These are phyloP conservation scores for Macrosteles quadrilineatus DNA, from an alignment of 1,140 invertebrate genomes.

Conservation along the genomic window DNA sequence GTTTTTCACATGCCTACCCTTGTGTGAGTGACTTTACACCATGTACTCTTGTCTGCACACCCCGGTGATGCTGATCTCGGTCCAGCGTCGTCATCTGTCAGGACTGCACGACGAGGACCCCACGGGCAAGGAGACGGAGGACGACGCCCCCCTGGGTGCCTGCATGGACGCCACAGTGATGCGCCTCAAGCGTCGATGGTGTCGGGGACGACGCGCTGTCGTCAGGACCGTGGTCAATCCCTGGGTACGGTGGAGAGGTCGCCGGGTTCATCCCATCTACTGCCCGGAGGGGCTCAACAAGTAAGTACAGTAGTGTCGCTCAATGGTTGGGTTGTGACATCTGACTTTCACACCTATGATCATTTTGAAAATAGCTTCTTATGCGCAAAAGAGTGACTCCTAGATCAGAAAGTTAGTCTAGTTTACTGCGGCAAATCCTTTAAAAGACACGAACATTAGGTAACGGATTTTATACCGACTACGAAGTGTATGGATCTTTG, in stretches of 20 bases:
- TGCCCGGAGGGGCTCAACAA: background rate
- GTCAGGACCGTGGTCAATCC: background rate
- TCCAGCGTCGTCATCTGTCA: background rate
- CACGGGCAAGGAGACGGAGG: background rate
- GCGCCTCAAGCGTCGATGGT: background rate
- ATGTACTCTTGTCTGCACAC: no score
- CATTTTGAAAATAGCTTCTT: no score
- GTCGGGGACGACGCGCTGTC: background rate
- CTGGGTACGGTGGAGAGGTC: constrained; percentile 8
- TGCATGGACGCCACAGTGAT: background rate
- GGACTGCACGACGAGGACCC: background rate
- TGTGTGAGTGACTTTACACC: no score
- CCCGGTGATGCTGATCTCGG: background rate
- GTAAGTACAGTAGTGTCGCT: background rate
- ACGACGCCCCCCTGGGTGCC: background rate
- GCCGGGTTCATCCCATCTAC: background rate
- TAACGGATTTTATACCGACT: no score
- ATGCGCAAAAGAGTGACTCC: no score
- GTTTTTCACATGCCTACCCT: no score
- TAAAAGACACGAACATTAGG: no score
- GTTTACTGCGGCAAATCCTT: no score
- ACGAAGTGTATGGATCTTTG: no score
- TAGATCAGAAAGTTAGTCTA: no score
- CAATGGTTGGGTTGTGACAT: no score
- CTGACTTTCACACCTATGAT: no score